phyloP scores from a whole-genome alignment of 2,113 vertebrate genomes.

The Sula dactylatra region DNA sequence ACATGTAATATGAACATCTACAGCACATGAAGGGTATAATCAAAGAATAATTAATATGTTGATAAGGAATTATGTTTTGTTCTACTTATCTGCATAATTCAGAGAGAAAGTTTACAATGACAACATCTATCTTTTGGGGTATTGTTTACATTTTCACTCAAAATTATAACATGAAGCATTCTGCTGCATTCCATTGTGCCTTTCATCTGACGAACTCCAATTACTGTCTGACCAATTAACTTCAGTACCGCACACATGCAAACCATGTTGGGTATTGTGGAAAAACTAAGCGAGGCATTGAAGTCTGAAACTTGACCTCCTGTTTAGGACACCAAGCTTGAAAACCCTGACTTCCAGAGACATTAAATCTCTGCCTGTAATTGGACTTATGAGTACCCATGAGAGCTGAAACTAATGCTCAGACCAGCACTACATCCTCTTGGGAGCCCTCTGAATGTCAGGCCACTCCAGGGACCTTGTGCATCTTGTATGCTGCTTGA shows the following conservation, averaged over 20 bases:
- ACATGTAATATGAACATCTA: constrained; percentile 21
- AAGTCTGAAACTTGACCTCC: constrained; percentile 12
- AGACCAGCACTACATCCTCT: neutral
- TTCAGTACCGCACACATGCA: neutral
- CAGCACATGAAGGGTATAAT: constrained; percentile 31
- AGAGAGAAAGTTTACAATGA: neutral
- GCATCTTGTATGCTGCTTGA: neutral
- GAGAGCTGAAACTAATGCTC: neutral
- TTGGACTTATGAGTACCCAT: neutral
- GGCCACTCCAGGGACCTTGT: neutral
- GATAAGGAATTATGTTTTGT: neutral
- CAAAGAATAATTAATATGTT: constrained; percentile 40
- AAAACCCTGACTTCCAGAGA: neutral
- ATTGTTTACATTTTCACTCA: constrained; percentile 27
- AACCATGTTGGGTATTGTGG: neutral
- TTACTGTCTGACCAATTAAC: constrained; percentile 32
- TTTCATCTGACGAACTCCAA: constrained; percentile 14
- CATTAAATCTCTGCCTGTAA: neutral
- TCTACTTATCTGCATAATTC: constrained; percentile 17
- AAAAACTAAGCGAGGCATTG: neutral
- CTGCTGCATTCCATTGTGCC: constrained; percentile 12
- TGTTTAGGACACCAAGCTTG: constrained; percentile 1
- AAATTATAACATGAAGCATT: constrained; percentile 20
- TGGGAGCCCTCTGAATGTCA: neutral
- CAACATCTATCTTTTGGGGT: neutral